Base-by-base conservation (phyloP, 2,797 vertebrate species). In the Petrocephalus schoutedeni region DNA sequence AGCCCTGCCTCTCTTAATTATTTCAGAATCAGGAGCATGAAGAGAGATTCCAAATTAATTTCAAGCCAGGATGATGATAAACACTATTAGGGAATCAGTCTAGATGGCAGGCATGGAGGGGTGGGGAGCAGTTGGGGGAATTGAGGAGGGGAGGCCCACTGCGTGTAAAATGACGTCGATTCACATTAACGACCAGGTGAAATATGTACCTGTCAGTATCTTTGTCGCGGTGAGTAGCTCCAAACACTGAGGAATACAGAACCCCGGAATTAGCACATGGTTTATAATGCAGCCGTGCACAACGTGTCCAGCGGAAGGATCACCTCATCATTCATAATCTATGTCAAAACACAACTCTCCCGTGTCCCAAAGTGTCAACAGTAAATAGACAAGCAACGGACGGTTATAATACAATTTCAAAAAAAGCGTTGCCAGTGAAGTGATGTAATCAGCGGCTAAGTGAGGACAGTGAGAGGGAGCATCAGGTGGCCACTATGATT, bases 341-440 rank as follows among this genome's bases (percentile, higher is more conserved):
- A 32, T 54, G 59, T 71, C 41, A 53, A 41, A 54, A 23, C 19
- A 87, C 51, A 82, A 28, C 41, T 57, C 45, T 41, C 67, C 71
- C n/a, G 19, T 10, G 77, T 86, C 56, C 61, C 86, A 58, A 32
- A 80, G 21, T 45, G 91, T 90, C 94, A 94, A 92, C 87, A 89
- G 91, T 85, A 64, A 91, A 91, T 80, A 90, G 92, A 88, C 92
- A 91, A 87, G 88, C 89, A 94, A 90, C 93, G 93, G 90, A 93
- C 94, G 93, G 91, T 95, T 92, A 93, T 94, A 93, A 95, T 95
- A 95, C 95, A 95, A 94, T 95, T 95, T 93, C 91, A 90, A 88
- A 19, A 89, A 64, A 89, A 92, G 92, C 89, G 92, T 92, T 94
- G 94, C 94, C 94, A 94, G 90, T 92, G 87, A 83, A 92, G 91